Conservation (phyloP, 2,888 invertebrate species). For the Cephus pulcher region DNA sequence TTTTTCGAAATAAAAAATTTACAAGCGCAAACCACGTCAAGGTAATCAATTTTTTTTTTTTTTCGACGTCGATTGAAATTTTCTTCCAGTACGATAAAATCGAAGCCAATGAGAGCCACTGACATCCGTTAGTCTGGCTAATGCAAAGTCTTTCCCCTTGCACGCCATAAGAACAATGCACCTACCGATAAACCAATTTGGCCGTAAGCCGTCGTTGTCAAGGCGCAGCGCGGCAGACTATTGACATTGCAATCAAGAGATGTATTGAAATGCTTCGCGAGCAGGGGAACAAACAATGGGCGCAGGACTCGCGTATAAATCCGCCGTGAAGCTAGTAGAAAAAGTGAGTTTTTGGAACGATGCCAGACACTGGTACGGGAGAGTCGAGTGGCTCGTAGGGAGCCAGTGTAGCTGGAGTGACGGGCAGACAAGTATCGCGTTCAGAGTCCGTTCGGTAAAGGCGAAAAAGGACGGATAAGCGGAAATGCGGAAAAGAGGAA, state of each 20-base stretch:
- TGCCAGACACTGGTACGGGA: constrained; percentile 10
- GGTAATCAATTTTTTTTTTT: background rate
- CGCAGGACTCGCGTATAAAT: constrained; percentile 6
- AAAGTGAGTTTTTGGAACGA: constrained; percentile 28
- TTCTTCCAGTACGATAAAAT: background rate
- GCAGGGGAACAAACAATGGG: constrained; percentile 25
- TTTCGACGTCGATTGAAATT: background rate
- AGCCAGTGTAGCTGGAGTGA: background rate
- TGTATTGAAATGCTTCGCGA: constrained; percentile 11
- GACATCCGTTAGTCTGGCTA: background rate
- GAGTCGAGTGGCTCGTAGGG: background rate
- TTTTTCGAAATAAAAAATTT: background rate
- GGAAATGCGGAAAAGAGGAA: background rate
- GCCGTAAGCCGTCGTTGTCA: background rate
- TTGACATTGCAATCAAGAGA: constrained; percentile 8
- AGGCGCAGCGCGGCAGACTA: background rate
- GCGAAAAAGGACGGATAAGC: background rate
- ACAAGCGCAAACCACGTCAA: background rate
- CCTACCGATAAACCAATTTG: constrained; percentile 6
- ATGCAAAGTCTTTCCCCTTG: background rate
- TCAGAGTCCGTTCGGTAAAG: background rate
- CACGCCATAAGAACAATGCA: background rate
- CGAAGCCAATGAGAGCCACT: background rate
- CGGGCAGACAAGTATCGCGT: background rate
- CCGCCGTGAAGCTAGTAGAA: constrained; percentile 4